Evolutionary conservation across 2,113 vertebrate genomes (phyloP).

Genomic region (Coreoperca whiteheadi): DNA sequence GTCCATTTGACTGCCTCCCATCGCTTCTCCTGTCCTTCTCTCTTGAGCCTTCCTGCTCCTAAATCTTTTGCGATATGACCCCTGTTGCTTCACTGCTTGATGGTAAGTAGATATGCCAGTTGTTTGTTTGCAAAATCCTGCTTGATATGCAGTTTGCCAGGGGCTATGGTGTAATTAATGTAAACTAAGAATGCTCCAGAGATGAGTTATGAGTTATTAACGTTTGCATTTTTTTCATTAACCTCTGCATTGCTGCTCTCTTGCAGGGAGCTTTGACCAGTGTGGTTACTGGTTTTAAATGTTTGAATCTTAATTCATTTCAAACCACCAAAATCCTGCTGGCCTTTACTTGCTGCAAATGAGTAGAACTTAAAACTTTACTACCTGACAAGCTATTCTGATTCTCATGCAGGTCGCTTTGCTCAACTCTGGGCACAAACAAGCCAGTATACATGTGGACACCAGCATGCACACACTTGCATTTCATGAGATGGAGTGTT

Average conservation of each 20-base stretch:
- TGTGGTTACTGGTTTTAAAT: slow-evolving; percentile 35
- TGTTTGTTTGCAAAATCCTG: slow-evolving; percentile 85
- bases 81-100: slow-evolving; percentile 73
- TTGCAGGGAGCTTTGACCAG: slow-evolving; percentile 28
- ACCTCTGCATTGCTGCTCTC: slow-evolving; percentile 59
- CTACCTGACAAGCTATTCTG: slow-evolving; percentile 17
- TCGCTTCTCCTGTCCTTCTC: slow-evolving; percentile 20
- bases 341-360: slow-evolving; percentile 30
- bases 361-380: slow-evolving; percentile 18
- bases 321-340: slow-evolving; percentile 6
- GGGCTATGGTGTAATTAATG: slow-evolving; percentile 87
- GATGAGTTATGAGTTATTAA: slow-evolving; percentile 84
- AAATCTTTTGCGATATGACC: slow-evolving; percentile 71
- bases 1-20: slow-evolving; percentile 42
- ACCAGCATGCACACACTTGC: slow-evolving; percentile 18
- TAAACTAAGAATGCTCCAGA: slow-evolving; percentile 83
- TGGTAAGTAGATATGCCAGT: slow-evolving; percentile 84
- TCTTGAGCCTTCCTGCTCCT: slow-evolving; percentile 62
- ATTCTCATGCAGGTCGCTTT: background rate
- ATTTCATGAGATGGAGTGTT: slow-evolving; percentile 40
- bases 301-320: slow-evolving; percentile 23
- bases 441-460: slow-evolving; percentile 20
- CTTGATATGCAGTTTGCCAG: slow-evolving; percentile 86
- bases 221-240: slow-evolving; percentile 75
- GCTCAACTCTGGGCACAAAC: slow-evolving; percentile 7